Evolutionary conservation across 2,113 vertebrate genomes (phyloP).

Genomic region (Oreochromis aureus): DNA sequence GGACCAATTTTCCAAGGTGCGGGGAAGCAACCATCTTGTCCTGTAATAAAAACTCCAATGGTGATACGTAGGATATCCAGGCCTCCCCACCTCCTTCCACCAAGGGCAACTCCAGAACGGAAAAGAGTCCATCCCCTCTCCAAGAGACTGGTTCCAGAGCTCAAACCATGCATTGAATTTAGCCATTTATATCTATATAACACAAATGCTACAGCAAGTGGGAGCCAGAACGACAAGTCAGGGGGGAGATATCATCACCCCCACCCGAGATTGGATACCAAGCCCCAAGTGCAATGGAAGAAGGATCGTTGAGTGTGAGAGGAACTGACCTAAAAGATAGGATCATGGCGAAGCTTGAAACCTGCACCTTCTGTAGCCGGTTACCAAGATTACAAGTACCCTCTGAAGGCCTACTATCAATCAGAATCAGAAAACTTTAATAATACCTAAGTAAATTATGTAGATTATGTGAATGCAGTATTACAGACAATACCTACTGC

Average conservation of each 20-base stretch:
- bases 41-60: background rate
- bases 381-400: fast-evolving
- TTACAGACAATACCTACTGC: background rate
- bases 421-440: background rate
- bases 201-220: background rate
- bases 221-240: background rate
- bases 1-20: background rate
- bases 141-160: background rate
- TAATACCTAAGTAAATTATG: background rate
- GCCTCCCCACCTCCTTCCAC: background rate
- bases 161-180: background rate
- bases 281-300: background rate
- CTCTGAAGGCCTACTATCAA: background rate
- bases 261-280: background rate
- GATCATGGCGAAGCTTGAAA: background rate
- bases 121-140: background rate
- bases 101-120: background rate
- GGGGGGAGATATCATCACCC: background rate
- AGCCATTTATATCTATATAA: fast-evolving
- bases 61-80: background rate
- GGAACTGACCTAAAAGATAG: background rate
- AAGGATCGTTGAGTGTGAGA: background rate
- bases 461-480: background rate
- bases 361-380: background rate
- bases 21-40: fast-evolving